Conservation (phyloP, 2,113 vertebrate species). For the Cryptotis parvus region DNA sequence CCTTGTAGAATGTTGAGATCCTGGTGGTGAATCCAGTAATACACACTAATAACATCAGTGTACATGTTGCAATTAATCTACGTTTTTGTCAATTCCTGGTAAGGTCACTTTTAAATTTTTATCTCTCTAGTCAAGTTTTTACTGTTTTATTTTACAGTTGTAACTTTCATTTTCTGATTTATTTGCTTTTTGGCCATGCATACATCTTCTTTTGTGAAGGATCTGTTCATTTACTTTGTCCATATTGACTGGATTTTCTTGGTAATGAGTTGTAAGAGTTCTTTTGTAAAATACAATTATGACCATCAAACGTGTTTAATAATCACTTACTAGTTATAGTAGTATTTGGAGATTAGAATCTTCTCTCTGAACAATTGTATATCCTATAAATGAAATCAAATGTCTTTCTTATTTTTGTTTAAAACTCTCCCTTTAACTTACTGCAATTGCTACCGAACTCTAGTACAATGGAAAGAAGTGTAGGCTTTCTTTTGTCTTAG, state of each 20-base stretch:
- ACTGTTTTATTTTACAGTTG: neutral
- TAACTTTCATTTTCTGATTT: slow-evolving; percentile 1
- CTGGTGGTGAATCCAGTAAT: no score
- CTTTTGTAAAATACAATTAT: slow-evolving; percentile 8
- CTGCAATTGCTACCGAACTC: neutral
- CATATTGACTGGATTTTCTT: slow-evolving; percentile 16
- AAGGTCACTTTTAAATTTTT: slow-evolving; percentile 34
- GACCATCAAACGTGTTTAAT: neutral
- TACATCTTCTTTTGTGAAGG: slow-evolving; percentile 33
- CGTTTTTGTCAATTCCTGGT: neutral
- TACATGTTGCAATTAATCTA: slow-evolving; percentile 11
- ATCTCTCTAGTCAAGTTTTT: neutral
- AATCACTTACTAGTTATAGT: slow-evolving; percentile 4
- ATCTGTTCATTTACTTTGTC: slow-evolving; percentile 27
- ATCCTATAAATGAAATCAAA: neutral
- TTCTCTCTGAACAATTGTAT: neutral
- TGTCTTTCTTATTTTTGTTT: neutral
- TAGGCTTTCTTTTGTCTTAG: neutral
- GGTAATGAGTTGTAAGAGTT: slow-evolving; percentile 22
- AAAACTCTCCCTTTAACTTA: neutral
- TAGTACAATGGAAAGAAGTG: neutral
- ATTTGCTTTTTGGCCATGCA: neutral
- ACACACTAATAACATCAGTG: neutral
- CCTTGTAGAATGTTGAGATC: no score
- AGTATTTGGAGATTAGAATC: neutral